Evolutionary conservation across 2,888 invertebrate genomes (phyloP), one percentile per base, ranked within the genome.

Genomic region (Theristus sp.): DNA sequence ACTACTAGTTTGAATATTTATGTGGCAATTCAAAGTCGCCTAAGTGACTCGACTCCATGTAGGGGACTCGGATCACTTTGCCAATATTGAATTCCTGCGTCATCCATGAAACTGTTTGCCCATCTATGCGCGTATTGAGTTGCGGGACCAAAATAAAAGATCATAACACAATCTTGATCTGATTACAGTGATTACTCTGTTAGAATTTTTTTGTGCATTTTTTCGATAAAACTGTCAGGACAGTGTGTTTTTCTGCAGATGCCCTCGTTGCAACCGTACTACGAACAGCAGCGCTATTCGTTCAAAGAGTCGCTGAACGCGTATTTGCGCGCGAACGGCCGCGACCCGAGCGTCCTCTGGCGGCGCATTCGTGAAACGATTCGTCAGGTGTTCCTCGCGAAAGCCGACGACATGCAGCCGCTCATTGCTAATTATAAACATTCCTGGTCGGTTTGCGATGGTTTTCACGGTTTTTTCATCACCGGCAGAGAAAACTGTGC

Each of bases 271-370:
- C 66, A 69, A 46, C 68, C 70, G 38, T 69, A 72, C 52, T 78
- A 74, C 66, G 67, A 64, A 25, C 69, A 74, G 1, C 64, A 73
- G 49, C 85, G 86, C 1, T 84, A 84, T 67, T 83, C 86, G 2
- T 89, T 89, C 86, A 87, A 85, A 71, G 84, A 86, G 58, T 82
- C 88, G 1, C 84, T 96, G 65, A 86, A 90, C 72, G 82, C 84
- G 0, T 87, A 78, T 66, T 62, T 80, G n/a, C 61, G 62, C 60
- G 22, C 58, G 29, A 54, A 63, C 79, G 84, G 84, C 0, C 81
- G 83, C 73, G 81, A 89, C 75, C 83, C 87, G 0, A 73, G 77
- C 0, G 75, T 75, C 62, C 83, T 93, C 72, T 93, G 91, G 91
- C 72, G 78, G 1, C 83, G 87, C 71, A 83, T 89, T 1, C 82